Conservation (phyloP, 1,140 invertebrate species). For the Plutomurus gul region DNA sequence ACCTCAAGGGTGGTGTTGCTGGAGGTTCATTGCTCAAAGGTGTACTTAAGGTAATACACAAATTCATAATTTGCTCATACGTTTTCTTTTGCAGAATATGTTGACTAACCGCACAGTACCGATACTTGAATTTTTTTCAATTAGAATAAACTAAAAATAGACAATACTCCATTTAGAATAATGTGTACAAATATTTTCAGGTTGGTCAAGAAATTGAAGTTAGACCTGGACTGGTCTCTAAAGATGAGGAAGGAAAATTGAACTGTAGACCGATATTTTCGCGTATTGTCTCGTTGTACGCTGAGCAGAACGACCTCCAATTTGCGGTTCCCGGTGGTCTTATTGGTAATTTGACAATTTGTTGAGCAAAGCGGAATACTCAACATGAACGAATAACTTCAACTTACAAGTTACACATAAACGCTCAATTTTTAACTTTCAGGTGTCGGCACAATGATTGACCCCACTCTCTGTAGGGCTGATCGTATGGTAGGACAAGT, state of each 20-base stretch:
- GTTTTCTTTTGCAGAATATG: background rate
- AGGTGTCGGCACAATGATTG: conserved; percentile 98
- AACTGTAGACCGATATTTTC: conserved; percentile 96
- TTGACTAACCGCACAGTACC: background rate
- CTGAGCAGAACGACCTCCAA: conserved; percentile 98
- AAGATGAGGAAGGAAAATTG: conserved; percentile 92
- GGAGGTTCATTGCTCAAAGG: conserved; percentile 97
- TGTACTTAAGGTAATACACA: conserved; percentile 87
- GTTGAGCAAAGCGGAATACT: background rate
- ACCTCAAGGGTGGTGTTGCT: conserved; percentile 97
- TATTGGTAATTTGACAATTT: conserved; percentile 68
- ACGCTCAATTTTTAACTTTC: conserved; percentile 3
- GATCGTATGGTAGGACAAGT: conserved; percentile 98
- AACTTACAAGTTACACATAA: no score
- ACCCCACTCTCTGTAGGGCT: conserved; percentile 95
- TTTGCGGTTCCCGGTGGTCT: conserved; percentile 98
- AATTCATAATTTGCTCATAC: no score
- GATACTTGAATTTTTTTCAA: background rate
- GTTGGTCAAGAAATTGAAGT: conserved; percentile 90
- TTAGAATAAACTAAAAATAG: background rate
- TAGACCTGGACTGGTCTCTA: conserved; percentile 92
- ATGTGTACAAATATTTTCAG: conserved; percentile 57
- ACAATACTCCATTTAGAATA: background rate
- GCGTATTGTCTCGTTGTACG: conserved; percentile 95
- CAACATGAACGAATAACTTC: background rate